Percentiles rank a stretch among this genome's conserved stretches.
These are phyloP conservation scores for Nannobrachium achirus DNA, from an alignment of 2,113 vertebrate genomes.

Conservation along the genomic window DNA sequence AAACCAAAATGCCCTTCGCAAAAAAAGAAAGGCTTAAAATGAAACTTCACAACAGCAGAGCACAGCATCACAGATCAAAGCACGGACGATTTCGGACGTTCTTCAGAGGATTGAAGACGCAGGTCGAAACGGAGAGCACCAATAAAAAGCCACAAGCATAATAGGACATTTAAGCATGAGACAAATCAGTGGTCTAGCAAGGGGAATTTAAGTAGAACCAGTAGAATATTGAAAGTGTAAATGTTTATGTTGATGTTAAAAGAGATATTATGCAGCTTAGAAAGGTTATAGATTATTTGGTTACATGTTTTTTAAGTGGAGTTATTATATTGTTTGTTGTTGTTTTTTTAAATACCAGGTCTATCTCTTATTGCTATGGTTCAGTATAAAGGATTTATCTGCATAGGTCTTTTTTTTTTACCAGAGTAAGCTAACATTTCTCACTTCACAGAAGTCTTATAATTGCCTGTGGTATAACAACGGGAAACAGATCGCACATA, in stretches of 20 bases:
- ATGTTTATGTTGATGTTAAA: conserved; percentile 54
- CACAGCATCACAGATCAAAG: conserved; percentile 26
- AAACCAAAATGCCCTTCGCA: conserved; percentile 43
- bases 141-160: conserved; percentile 16
- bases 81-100: conserved; percentile 42
- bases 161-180: conserved; percentile 31
- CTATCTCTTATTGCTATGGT: conserved; percentile 49
- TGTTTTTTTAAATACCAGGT: conserved; percentile 30
- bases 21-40: conserved; percentile 40
- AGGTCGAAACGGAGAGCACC: conserved; percentile 23
- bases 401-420: conserved; percentile 33
- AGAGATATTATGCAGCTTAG: conserved; percentile 40
- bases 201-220: conserved; percentile 38
- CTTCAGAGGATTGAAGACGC: conserved; percentile 35
- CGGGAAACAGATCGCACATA: conserved; percentile 32
- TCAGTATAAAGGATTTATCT: conserved; percentile 51
- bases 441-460: conserved; percentile 18
- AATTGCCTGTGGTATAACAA: conserved; percentile 17
- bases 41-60: conserved; percentile 17
- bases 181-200: conserved; percentile 45
- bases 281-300: conserved; percentile 45
- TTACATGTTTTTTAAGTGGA: conserved; percentile 46
- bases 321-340: conserved; percentile 24
- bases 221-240: conserved; percentile 53
- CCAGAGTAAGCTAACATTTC: conserved; percentile 62